Evolutionary conservation across 2,113 vertebrate genomes (phyloP), one percentile per base, ranked within the genome.

Genomic region (Aptenodytes forsteri): DNA sequence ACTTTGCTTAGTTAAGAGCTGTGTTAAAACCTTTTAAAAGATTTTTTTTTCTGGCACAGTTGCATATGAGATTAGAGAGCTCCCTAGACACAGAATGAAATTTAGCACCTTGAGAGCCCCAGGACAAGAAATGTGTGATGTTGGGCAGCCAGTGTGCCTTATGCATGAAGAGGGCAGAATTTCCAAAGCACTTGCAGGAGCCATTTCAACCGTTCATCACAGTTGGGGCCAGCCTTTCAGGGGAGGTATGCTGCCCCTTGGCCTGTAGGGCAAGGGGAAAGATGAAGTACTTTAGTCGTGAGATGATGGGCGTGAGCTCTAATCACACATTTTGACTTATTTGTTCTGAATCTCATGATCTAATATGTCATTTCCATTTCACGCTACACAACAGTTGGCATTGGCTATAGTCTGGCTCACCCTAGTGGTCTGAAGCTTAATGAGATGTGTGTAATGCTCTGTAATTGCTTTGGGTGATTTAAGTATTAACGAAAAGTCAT

Each of bases 341-440:
- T 76, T 70, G 25, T n/a, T 77, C 62, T 18, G 49, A 82, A 58
- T 66, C 36, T 72, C 30, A 3, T 7, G 15, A 4, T 56, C 44
- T 21, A 54, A 50, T 27, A 47, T 17, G 22, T 9, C 17, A 8
- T 13, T 85, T 75, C 87, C 70, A 16, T 80, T 87, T 38, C 36
- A 20, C 6, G 2, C 52, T 12, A 65, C 40, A 16, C 25, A n/a
- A 5, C 3, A 40, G 77, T 7, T 66, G 87, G 82, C 91, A 64
- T 95, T 90, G 94, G 47, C 87, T 95, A 96, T 96, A 71, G 93
- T 97, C 87, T 97, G 95, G 96, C 93, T 95, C 97, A 93, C 97
- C 89, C 95, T 97, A 97, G 97, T 83, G 97, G 96, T 81, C 49
- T 93, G 85, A 89, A 77, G 62, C 50, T 85, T 70, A 73, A 85